Percentiles rank a stretch among this genome's conserved stretches.
Evolutionary conservation across 2,888 invertebrate genomes (phyloP).

Genomic region (Cryptus viduatorius): DNA sequence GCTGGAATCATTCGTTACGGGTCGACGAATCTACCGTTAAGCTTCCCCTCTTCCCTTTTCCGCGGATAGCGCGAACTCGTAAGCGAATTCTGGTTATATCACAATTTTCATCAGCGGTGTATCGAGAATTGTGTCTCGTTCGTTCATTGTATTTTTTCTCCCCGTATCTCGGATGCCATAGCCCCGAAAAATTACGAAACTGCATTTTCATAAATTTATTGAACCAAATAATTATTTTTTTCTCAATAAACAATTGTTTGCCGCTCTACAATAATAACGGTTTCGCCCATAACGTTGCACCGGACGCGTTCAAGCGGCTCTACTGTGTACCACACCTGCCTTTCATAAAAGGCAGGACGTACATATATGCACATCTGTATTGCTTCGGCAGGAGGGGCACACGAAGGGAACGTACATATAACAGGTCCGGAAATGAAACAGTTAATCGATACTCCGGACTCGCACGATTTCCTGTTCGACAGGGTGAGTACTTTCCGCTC

Average conservation of each 20-base stretch:
- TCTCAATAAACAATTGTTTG: background rate
- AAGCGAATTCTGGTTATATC: background rate
- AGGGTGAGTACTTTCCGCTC: constrained; percentile 44
- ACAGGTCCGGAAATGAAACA: constrained; percentile 45
- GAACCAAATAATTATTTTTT: background rate
- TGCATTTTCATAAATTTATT: background rate
- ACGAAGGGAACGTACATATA: background rate
- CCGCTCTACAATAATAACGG: background rate
- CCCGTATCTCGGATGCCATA: background rate
- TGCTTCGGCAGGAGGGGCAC: background rate
- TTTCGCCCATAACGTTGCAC: background rate
- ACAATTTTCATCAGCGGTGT: background rate
- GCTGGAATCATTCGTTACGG: constrained; percentile 68
- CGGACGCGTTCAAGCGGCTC: constrained; percentile 22
- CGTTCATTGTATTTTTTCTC: background rate
- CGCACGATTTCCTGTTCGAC: constrained; percentile 57
- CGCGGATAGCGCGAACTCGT: background rate
- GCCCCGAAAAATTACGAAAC: background rate
- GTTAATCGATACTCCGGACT: constrained; percentile 52
- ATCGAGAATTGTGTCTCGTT: background rate
- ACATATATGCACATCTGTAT: constrained; percentile 30
- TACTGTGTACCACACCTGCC: background rate
- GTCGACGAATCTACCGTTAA: constrained; percentile 56
- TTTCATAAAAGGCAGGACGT: background rate
- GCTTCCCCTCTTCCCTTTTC: constrained; percentile 6